Evolutionary conservation across 2,888 invertebrate genomes (phyloP), one percentile per base, ranked within the genome.

Genomic region (Drosophila cognata): DNA sequence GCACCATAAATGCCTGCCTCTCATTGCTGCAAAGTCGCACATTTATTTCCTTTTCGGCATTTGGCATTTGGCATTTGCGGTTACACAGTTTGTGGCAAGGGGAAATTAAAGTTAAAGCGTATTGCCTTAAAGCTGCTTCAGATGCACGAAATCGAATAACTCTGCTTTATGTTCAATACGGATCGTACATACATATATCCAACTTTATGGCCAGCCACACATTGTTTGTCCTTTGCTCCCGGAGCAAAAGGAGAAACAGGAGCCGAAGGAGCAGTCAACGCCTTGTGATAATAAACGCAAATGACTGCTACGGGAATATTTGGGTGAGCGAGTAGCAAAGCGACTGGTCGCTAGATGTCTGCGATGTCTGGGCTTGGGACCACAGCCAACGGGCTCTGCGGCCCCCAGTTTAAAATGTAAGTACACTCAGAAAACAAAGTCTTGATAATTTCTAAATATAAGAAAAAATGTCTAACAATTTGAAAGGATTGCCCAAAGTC

Each of bases 1-100:
- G 82, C 78, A 75, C 82, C 89, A 88, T 88, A 89, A 88, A 88
- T 82, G 88, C 77, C 88, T 85, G 79, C 16, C 16, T 79, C 89
- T 89, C 79, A 88, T 88, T 89, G 84, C 82, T 89, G 84, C 81
- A 87, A 87, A 84, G 82, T 87, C 89, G 74, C 75, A 87, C 85
- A 84, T 89, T 86, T 86, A 89, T 82, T 84, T 82, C 81, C 64
- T 71, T 85, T 77, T 77, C 46, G 86, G 74, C 76, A 61, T 58
- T 84, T 83, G 83, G 46, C 16, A 43, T 43, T 76, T 76, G 85
- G 75, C 78, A 58, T 55, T 84, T 85, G 86, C 74, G 84, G 88
- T 88, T 74, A 82, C 76, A 82, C 79, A 82, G 73, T 88, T 77
- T 74, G 63, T 63, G 64, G 55, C 75, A 65, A 60, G 58, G 73